Evolutionary conservation across 2,888 invertebrate species (phyloP), one percentile per base, ranked within the genome.

Genomic region (Hyposoter dolosus): DNA sequence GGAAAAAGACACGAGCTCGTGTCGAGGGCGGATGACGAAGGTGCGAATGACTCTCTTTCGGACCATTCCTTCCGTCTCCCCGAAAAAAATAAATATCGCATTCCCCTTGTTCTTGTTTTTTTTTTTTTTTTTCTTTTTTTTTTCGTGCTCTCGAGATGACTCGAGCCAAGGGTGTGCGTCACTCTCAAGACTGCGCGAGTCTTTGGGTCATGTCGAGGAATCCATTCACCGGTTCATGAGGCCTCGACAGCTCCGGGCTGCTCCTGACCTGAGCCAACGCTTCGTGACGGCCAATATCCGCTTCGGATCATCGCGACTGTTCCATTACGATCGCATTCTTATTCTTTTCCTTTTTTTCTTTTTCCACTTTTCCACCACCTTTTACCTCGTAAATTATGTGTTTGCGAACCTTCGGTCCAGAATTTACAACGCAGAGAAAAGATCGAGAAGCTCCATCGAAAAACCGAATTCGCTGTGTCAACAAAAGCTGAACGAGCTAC

Each of bases 221-320:
- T 83, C 80, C 86, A 83, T 86, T 86, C 66, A 81, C 81, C 56
- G 40, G 86, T 81, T 82, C 80, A 81, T 81, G 83, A 84, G 78
- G 23, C 56, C 74, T 23, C 35, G 45, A 85, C 82, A 78, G 77
- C 84, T 85, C 77, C 82, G 77, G 71, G 74, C 85, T 75, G 87
- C 84, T 87, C 88, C 90, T 90, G 91, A 91, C 90, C 91, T 90
- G 84, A 90, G 90, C 87, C 89, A 91, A 91, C 90, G 88, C 87
- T 90, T 90, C 92, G 92, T 92, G 92, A 92, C 90, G 87, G 84
- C 85, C 88, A 89, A 90, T 89, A 90, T 90, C 91, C 91, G 90
- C 88, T 82, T 84, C 72, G 90, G 92, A 92, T 92, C 81, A 92
- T 91, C 90, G 60, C 60, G 81, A 81, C 72, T 43, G 7, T 53